phyloP scores from a whole-genome alignment of 1,140 invertebrate species.

The Mylabris phalerata region DNA sequence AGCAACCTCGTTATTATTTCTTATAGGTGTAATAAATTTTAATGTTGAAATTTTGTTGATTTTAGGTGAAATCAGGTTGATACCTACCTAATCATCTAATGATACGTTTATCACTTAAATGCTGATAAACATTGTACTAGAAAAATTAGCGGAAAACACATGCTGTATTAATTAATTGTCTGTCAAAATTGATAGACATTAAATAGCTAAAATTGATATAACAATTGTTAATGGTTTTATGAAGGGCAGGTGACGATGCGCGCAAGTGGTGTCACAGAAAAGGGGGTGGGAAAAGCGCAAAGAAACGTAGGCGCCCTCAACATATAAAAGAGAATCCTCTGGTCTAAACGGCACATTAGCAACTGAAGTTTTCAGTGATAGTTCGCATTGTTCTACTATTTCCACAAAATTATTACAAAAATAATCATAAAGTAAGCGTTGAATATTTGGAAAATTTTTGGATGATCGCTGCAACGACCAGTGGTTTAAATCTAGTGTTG shows the following conservation, averaged over 20 bases:
- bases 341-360: constrained; percentile 20
- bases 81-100: background rate
- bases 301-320: constrained; percentile 10
- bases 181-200: constrained; percentile 4
- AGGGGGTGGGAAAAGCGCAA: constrained; percentile 18
- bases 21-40: background rate
- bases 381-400: constrained; percentile 1
- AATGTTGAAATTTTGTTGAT: no score
- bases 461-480: background rate
- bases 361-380: constrained; percentile 15
- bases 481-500: background rate
- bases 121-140: background rate
- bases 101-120: constrained; percentile 4
- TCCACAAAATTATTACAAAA: background rate
- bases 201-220: background rate
- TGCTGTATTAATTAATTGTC: background rate
- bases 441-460: background rate
- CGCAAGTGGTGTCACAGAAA: constrained; percentile 3
- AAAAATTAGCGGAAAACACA: background rate
- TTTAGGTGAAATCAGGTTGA: background rate
- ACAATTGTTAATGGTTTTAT: constrained; percentile 7
- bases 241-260: constrained; percentile 11
- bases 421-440: background rate
- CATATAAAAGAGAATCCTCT: constrained; percentile 21
- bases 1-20: no score